Evolutionary conservation across 2,113 vertebrate genomes (phyloP).

Genomic region (Phoenicopterus ruber): DNA sequence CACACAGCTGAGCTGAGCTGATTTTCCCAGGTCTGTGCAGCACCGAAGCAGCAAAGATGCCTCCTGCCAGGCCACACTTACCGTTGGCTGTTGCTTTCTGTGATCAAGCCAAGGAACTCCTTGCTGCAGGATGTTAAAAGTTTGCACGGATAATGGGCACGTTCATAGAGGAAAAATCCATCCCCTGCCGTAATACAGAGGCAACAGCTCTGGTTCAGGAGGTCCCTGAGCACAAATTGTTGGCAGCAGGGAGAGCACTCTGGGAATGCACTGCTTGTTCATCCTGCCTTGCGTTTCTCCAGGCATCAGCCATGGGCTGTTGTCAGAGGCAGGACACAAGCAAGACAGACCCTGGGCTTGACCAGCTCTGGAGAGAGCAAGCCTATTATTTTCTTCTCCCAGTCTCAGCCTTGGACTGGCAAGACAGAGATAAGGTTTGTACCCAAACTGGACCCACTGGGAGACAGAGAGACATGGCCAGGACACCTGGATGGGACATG

Average conservation of each 20-base stretch:
- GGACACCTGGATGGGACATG: neutral
- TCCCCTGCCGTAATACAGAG: neutral
- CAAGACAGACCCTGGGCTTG: neutral
- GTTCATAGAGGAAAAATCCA: neutral
- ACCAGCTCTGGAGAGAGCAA: neutral
- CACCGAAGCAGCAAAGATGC: neutral
- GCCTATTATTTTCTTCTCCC: neutral
- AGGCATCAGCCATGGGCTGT: neutral
- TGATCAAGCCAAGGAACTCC: neutral
- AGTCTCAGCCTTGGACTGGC: fast-evolving
- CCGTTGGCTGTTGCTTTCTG: fast-evolving
- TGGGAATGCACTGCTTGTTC: neutral
- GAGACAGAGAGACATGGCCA: too few species aligned
- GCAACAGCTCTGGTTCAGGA: neutral
- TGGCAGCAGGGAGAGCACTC: neutral
- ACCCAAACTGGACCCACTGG: neutral
- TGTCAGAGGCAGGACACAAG: neutral
- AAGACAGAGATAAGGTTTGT: neutral
- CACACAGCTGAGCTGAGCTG: neutral
- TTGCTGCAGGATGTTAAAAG: neutral
- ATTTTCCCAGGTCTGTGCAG: neutral
- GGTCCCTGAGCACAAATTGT: neutral
- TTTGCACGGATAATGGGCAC: neutral
- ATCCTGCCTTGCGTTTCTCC: neutral
- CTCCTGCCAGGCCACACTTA: neutral